A percentile compares a stretch with the other conserved stretches of the same genome.
These are phyloP conservation scores for Hystrix brachyura DNA, from an alignment of 2,113 vertebrate species.

Conservation along the genomic window DNA sequence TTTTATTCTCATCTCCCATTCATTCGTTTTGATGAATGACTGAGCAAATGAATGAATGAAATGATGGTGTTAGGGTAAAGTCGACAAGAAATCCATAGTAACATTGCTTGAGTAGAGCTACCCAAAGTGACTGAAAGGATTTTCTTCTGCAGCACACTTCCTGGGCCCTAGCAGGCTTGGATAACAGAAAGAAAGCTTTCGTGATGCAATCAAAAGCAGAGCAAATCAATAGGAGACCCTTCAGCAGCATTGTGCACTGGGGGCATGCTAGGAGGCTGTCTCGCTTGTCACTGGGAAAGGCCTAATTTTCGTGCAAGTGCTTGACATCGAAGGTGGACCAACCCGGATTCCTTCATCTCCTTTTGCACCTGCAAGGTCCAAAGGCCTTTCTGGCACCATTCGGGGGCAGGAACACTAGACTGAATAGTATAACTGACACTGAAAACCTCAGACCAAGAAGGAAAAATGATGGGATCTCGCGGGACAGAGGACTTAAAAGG, in stretches of 20 bases:
- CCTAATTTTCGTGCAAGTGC: conserved; percentile 56
- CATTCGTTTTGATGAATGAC: conserved; percentile 24
- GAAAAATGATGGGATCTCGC: background rate
- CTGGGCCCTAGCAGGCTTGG: background rate
- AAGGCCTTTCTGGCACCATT: conserved; percentile 47
- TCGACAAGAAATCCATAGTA: conserved; percentile 20
- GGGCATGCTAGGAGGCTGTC: background rate
- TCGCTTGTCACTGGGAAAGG: conserved; percentile 54
- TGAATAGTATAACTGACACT: conserved; percentile 24
- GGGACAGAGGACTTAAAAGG: conserved; percentile 28
- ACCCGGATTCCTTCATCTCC: conserved; percentile 44
- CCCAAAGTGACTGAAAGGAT: background rate
- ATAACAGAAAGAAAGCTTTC: conserved; percentile 41
- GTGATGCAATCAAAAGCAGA: conserved; percentile 21
- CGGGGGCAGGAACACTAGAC: background rate
- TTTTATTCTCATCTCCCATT: background rate
- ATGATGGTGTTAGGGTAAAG: background rate
- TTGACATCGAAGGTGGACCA: conserved; percentile 61
- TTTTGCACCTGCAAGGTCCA: conserved; percentile 27
- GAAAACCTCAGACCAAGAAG: conserved; percentile 26
- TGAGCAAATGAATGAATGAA: conserved; percentile 11
- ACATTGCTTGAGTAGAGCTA: background rate
- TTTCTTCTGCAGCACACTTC: background rate
- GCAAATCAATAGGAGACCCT: conserved; percentile 56
- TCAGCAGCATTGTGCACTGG: conserved; percentile 46